These are phyloP conservation scores for Drosophila suboccidentalis DNA, from an alignment of 2,888 invertebrate species.

Conservation along the genomic window DNA sequence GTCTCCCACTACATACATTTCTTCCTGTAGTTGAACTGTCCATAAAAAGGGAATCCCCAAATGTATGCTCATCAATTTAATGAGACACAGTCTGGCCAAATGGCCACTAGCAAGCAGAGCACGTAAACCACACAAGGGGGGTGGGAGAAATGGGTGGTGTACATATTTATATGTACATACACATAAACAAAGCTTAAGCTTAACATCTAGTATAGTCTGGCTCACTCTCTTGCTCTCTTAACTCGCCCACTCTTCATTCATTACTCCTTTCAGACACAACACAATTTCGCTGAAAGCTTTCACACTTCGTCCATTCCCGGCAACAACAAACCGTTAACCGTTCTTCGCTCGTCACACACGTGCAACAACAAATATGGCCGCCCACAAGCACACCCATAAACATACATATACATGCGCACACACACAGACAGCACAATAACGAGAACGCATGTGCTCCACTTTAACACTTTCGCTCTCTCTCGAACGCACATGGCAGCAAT, in stretches of 20 bases:
- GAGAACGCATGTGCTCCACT: slow-evolving; percentile 72
- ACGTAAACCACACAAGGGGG: slow-evolving; percentile 46
- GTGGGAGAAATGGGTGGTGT: neutral
- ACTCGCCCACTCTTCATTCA: slow-evolving; percentile 7
- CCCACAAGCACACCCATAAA: slow-evolving; percentile 32
- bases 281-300: slow-evolving; percentile 56
- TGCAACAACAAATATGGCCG: slow-evolving; percentile 54
- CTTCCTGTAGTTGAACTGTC: slow-evolving; percentile 7
- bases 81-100: slow-evolving; percentile 52
- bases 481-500: slow-evolving; percentile 66
- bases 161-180: slow-evolving; percentile 5
- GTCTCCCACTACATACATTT: neutral
- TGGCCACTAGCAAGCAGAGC: slow-evolving; percentile 48
- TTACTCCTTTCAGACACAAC: slow-evolving; percentile 63
- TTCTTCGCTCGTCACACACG: slow-evolving; percentile 30
- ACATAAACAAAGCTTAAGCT: slow-evolving; percentile 39
- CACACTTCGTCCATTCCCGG: slow-evolving; percentile 11
- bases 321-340: slow-evolving; percentile 54
- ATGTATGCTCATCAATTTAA: slow-evolving; percentile 70
- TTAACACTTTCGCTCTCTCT: slow-evolving; percentile 77
- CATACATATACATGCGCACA: slow-evolving; percentile 10
- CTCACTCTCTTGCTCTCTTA: neutral
- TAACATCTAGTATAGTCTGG: slow-evolving; percentile 10
- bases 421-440: slow-evolving; percentile 28
- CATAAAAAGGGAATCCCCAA: slow-evolving; percentile 71